Evolutionary conservation across 2,113 vertebrate species (phyloP).

Genomic region (Grus americana): DNA sequence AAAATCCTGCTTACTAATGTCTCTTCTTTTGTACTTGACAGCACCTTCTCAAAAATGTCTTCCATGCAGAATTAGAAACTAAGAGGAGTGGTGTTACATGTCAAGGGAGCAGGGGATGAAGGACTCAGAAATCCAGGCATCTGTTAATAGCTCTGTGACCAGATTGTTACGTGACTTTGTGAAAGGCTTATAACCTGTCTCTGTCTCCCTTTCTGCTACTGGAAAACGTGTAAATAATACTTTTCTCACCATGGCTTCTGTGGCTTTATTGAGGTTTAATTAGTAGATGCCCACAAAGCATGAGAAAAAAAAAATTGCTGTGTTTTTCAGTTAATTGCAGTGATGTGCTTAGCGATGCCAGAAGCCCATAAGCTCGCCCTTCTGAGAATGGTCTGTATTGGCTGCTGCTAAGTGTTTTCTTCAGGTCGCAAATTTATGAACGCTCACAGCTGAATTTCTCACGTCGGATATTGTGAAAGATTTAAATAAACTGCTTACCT

Average conservation of each 20-base stretch:
- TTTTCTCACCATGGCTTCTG: background rate
- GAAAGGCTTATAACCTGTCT: background rate
- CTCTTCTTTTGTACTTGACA: background rate
- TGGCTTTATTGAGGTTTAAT: slow-evolving; percentile 1
- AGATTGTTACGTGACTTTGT: background rate
- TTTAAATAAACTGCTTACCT: background rate
- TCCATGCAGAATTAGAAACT: background rate
- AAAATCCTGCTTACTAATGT: background rate
- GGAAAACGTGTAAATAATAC: background rate
- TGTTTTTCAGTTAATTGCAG: slow-evolving; percentile 14
- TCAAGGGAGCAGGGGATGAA: background rate
- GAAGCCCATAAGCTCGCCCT: background rate
- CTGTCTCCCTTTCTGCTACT: background rate
- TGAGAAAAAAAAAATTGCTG: background rate
- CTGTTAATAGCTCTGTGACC: slow-evolving; percentile 22
- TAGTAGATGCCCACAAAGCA: slow-evolving; percentile 11
- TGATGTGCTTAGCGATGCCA: background rate
- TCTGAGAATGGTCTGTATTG: background rate
- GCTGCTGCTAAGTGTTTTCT: background rate
- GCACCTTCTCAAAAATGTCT: background rate
- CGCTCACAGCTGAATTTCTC: background rate
- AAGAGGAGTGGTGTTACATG: background rate
- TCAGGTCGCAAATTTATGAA: background rate
- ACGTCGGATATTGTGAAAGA: background rate
- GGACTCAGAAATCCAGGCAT: background rate